phyloP scores from a whole-genome alignment of 2,888 invertebrate species.

The Yponomeuta cagnagella region DNA sequence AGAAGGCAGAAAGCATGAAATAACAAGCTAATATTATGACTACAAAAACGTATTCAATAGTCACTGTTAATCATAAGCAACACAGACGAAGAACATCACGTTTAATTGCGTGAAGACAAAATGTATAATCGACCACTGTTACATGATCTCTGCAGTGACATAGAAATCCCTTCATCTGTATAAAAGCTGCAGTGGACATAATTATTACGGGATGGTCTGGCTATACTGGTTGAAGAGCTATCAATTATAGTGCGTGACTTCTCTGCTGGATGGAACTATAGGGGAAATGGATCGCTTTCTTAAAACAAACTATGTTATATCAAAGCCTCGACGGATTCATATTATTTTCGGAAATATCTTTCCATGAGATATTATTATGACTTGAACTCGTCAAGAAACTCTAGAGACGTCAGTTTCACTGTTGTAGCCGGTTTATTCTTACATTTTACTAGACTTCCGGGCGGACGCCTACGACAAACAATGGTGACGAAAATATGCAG shows the following conservation, averaged over 20 bases:
- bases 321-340: neutral
- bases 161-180: neutral
- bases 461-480: slow-evolving; percentile 31
- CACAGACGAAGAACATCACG: slow-evolving; percentile 4
- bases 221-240: slow-evolving; percentile 5
- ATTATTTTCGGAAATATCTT: neutral
- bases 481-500: slow-evolving; percentile 21
- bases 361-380: neutral
- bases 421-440: neutral
- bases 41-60: neutral
- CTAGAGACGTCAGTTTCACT: neutral
- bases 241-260: slow-evolving; percentile 2
- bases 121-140: slow-evolving; percentile 3
- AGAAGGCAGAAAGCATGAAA: slow-evolving; percentile 4
- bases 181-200: neutral
- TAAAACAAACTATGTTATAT: slow-evolving; percentile 3
- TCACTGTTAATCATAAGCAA: slow-evolving; percentile 2
- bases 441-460: neutral
- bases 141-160: neutral
- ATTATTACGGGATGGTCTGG: neutral
- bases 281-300: slow-evolving; percentile 11
- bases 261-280: neutral
- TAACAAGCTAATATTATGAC: neutral
- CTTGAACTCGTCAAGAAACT: neutral
- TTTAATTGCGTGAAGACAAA: slow-evolving; percentile 10